Conservation (phyloP, 2,888 invertebrate species). For the Megastigmus dorsalis region DNA sequence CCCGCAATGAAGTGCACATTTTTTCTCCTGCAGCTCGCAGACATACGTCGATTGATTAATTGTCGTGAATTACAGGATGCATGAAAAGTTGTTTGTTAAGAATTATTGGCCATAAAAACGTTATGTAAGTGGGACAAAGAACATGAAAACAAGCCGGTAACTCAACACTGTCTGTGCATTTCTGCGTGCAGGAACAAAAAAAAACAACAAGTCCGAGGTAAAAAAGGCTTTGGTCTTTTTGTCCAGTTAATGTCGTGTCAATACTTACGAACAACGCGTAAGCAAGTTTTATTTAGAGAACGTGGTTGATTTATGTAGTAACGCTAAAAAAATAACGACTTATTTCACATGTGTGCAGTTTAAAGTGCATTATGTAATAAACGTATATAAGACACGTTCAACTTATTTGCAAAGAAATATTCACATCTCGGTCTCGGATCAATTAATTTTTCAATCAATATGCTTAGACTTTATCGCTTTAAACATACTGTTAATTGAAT, state of each 20-base stretch:
- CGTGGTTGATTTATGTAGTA: too few species aligned
- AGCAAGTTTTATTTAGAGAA: not conserved
- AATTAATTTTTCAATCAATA: too few species aligned
- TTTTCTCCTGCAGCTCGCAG: not conserved
- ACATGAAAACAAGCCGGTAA: not conserved
- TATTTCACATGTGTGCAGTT: too few species aligned
- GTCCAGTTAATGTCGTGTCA: not conserved
- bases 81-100: not conserved
- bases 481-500: too few species aligned
- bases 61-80: constrained; percentile 26
- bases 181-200: too few species aligned
- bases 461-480: too few species aligned
- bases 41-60: constrained; percentile 21
- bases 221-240: not conserved
- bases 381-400: too few species aligned
- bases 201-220: not conserved
- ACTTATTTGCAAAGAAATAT: not conserved
- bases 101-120: constrained; percentile 8
- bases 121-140: constrained; percentile 7
- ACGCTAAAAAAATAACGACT: too few species aligned
- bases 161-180: not conserved
- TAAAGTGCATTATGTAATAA: not conserved
- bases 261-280: not conserved
- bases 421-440: too few species aligned
- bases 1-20: too few species aligned